Conservation (phyloP, 2,888 invertebrate genomes). For the Sceliomorpha sp. region DNA sequence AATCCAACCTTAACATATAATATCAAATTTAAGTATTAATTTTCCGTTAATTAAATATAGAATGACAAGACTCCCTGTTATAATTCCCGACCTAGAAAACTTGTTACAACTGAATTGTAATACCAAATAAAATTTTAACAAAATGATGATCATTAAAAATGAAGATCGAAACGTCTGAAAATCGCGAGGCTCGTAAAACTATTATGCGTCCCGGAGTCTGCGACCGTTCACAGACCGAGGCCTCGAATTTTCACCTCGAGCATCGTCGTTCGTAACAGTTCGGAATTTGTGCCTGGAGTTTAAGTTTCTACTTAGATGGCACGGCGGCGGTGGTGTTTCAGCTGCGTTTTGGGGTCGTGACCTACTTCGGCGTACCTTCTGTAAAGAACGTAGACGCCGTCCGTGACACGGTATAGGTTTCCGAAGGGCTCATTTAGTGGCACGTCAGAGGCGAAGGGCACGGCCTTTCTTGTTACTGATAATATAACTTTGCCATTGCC, state of each 20-base stretch:
- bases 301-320: constrained; percentile 28
- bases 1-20: too few relatives aligned
- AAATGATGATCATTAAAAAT: too few relatives aligned
- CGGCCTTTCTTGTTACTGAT: constrained; percentile 46
- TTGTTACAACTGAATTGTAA: too few relatives aligned
- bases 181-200: too few relatives aligned
- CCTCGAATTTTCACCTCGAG: constrained; percentile 3
- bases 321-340: too few relatives aligned
- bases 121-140: too few relatives aligned
- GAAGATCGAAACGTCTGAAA: too few relatives aligned
- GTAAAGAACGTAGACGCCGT: constrained; percentile 20
- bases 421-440: constrained; percentile 48
- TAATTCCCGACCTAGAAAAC: too few relatives aligned
- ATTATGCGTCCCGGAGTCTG: too few relatives aligned
- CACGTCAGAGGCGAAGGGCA: constrained; percentile 50
- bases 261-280: constrained; percentile 10
- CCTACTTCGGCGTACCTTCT: constrained; percentile 41
- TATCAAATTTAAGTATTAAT: too few relatives aligned
- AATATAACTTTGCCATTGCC: constrained; percentile 40
- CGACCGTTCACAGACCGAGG: neutral
- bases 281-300: constrained; percentile 21
- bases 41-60: too few relatives aligned
- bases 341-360: constrained; percentile 34
- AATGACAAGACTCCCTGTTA: too few relatives aligned
- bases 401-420: constrained; percentile 51